Evolutionary conservation across 2,797 vertebrate genomes (phyloP).

Genomic region (Gymnoscopelus braueri): DNA sequence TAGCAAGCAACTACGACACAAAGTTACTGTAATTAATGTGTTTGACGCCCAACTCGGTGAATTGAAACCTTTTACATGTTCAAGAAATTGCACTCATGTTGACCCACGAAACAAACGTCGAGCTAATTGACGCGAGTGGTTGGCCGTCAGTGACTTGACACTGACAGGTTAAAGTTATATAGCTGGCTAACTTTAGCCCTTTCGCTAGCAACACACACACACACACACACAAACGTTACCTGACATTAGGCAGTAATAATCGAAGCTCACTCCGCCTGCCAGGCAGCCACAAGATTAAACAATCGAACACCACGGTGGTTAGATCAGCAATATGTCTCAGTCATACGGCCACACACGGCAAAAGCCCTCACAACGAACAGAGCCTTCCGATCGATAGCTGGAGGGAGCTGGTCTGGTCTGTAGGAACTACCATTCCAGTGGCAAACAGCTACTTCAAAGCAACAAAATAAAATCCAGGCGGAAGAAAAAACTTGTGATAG

Average conservation of each 20-base stretch:
- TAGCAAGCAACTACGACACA: constrained; percentile 46
- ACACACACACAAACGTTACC: constrained; percentile 42
- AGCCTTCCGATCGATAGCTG: constrained; percentile 34
- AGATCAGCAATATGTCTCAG: not conserved
- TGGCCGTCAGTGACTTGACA: constrained; percentile 28
- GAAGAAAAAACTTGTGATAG: not conserved
- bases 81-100: not conserved
- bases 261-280: not conserved
- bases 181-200: constrained; percentile 51
- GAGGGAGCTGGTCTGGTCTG: constrained; percentile 43
- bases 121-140: not conserved
- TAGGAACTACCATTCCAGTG: constrained; percentile 65
- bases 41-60: constrained; percentile 10
- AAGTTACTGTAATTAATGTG: constrained; percentile 53
- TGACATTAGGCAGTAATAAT: constrained; percentile 24
- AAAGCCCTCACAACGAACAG: constrained; percentile 8
- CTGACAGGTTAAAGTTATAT: constrained; percentile 61
- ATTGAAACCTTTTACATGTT: not conserved
- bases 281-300: not conserved
- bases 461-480: not conserved
- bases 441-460: constrained; percentile 41
- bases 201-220: constrained; percentile 36
- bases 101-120: not conserved
- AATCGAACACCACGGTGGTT: too few relatives aligned
- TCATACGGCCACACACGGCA: not conserved